Conservation (phyloP, 92 coral and sea anemone species). For the Epizoanthus stellaris region DNA sequence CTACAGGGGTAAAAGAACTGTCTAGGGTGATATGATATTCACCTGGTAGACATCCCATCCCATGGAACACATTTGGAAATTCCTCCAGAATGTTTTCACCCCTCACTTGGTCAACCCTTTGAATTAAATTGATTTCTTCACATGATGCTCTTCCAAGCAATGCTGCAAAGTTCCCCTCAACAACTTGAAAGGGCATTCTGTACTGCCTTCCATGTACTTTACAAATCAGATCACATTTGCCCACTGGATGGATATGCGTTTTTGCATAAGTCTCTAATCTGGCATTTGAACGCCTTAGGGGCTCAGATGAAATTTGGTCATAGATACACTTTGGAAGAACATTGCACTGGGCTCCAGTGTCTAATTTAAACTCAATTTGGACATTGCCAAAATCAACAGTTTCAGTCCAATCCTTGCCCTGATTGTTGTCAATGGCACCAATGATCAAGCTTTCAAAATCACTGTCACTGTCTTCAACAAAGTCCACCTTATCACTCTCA, state of each 20-base stretch:
- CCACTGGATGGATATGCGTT: constrained; percentile 12
- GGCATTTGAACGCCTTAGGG: constrained; percentile 15
- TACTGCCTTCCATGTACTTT: constrained; percentile 26
- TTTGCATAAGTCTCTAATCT: constrained; percentile 32
- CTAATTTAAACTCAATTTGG: constrained; percentile 24
- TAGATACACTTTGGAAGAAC: constrained; percentile 28
- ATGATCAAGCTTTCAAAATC: constrained; percentile 45
- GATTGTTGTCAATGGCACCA: constrained; percentile 35
- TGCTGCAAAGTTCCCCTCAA: constrained; percentile 16
- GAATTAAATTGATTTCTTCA: constrained; percentile 16
- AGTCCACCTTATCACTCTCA: constrained; percentile 1
- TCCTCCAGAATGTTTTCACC: constrained; percentile 37
- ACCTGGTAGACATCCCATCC: constrained; percentile 49
- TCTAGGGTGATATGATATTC: constrained; percentile 44
- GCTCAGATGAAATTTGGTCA: constrained; percentile 31
- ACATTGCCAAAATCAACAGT: constrained; percentile 19
- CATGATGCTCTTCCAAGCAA: constrained; percentile 23
- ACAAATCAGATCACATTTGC: constrained; percentile 20
- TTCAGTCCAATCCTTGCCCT: constrained; percentile 31
- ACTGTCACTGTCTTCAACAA: constrained; percentile 15
- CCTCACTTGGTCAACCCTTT: constrained; percentile 2
- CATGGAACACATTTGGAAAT: constrained; percentile 50
- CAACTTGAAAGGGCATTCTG: constrained; percentile 29
- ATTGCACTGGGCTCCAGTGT: constrained; percentile 48
- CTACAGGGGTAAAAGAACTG: constrained; percentile 46